Conservation (phyloP, 2,113 vertebrate genomes). For the Salvelinus alpinus region DNA sequence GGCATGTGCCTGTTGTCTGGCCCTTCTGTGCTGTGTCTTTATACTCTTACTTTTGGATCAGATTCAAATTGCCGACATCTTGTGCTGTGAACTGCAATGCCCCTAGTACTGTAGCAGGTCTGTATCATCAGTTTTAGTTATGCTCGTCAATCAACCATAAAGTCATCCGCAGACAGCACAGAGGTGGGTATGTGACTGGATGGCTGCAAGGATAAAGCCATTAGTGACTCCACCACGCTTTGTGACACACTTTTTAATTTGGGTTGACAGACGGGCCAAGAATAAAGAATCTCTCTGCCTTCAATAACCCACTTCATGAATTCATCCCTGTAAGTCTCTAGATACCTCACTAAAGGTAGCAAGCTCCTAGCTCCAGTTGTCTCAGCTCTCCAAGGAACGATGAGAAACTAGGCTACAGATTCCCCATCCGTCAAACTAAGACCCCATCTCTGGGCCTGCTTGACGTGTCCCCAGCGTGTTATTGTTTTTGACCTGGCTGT, state of each 20-base stretch:
- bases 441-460: slow-evolving; percentile 12
- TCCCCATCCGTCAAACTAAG: background rate
- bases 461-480: background rate
- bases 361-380: too few species aligned
- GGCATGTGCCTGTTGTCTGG: background rate
- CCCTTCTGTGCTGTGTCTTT: background rate
- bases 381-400: background rate
- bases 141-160: background rate
- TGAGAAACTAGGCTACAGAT: background rate
- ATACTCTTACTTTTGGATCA: background rate
- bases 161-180: background rate
- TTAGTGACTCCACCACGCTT: slow-evolving; percentile 15
- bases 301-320: background rate
- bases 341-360: background rate
- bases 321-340: too few species aligned
- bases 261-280: slow-evolving; percentile 27
- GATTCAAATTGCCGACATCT: background rate
- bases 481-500: background rate
- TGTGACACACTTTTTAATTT: slow-evolving; percentile 27
- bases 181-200: slow-evolving; percentile 7
- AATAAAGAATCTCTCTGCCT: background rate
- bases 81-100: background rate
- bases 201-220: slow-evolving; percentile 21
- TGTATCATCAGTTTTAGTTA: slow-evolving; percentile 13
- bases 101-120: background rate